Evolutionary conservation across 2,113 vertebrate species (phyloP).

Genomic region (Drymodes brunneopygia): DNA sequence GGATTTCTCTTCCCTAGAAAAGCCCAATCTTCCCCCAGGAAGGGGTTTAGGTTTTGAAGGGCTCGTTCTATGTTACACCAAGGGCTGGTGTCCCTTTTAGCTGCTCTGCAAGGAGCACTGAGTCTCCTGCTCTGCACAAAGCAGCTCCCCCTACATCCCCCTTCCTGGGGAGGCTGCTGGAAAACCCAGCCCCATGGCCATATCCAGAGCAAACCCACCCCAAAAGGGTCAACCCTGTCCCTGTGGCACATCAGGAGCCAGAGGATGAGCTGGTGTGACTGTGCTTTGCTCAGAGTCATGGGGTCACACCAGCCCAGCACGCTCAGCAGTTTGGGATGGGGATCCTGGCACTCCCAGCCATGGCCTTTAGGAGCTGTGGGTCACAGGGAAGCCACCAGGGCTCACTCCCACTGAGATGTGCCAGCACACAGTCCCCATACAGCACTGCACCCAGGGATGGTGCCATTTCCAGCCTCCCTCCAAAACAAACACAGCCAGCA

Average conservation of each 20-base stretch:
- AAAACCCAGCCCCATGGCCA: not conserved
- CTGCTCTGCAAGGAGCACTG: not conserved
- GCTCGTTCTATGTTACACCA: rapidly evolving
- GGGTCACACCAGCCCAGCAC: rapidly evolving
- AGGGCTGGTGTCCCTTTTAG: not conserved
- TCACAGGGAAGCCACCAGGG: not conserved
- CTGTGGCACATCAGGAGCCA: not conserved
- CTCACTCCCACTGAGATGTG: not conserved
- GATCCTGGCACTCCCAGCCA: not conserved
- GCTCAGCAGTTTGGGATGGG: not conserved
- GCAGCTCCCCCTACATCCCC: not conserved
- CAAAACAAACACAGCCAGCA: not conserved
- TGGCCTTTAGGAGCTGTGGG: rapidly evolving
- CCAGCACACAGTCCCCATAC: rapidly evolving
- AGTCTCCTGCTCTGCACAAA: not conserved
- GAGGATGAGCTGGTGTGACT: not conserved
- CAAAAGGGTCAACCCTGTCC: not conserved
- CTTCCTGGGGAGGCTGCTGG: not conserved
- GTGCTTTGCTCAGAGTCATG: not conserved
- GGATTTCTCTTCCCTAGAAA: not conserved
- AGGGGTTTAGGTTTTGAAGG: not conserved
- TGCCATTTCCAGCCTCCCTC: not conserved
- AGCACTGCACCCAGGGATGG: rapidly evolving
- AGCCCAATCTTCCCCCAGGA: not conserved
- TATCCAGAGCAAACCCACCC: not conserved